Evolutionary conservation across 1,140 invertebrate species (phyloP).

Genomic region (Phthorimaea operculella): DNA sequence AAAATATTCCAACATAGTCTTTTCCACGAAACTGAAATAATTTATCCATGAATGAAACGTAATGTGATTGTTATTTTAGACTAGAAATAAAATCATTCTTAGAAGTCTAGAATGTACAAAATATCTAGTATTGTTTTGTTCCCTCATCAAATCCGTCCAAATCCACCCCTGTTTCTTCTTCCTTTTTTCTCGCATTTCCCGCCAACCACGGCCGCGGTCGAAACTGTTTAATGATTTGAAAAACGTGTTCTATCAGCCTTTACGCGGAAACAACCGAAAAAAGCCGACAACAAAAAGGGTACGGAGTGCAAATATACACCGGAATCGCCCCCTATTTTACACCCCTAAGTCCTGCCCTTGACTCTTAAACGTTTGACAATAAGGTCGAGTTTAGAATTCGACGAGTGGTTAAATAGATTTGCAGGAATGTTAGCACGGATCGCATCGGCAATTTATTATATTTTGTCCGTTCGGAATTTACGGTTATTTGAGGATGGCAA

Average conservation of each 20-base stretch:
- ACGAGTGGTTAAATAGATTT: slow-evolving; percentile 15
- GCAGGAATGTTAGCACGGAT: slow-evolving; percentile 56
- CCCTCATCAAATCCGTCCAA: neutral
- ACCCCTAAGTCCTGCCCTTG: slow-evolving; percentile 1
- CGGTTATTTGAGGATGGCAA: slow-evolving; percentile 62
- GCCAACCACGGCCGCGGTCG: slow-evolving; percentile 46
- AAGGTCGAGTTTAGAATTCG: neutral
- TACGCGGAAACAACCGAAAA: slow-evolving; percentile 65
- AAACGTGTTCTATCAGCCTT: slow-evolving; percentile 67
- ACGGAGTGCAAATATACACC: slow-evolving; percentile 62
- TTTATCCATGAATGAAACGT: too few species aligned
- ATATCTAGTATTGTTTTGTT: too few species aligned
- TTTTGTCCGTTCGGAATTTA: slow-evolving; percentile 66
- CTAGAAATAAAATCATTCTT: too few species aligned
- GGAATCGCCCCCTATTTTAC: slow-evolving; percentile 25
- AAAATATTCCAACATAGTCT: too few species aligned
- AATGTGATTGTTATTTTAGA: too few species aligned
- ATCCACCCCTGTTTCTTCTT: slow-evolving; percentile 14
- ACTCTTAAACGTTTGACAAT: neutral
- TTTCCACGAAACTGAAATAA: too few species aligned
- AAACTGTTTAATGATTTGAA: slow-evolving; percentile 68
- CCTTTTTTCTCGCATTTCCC: slow-evolving; percentile 52
- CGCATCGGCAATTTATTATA: slow-evolving; percentile 68
- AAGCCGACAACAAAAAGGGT: slow-evolving; percentile 64
- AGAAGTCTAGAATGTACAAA: too few species aligned